phyloP scores from a whole-genome alignment of 1,140 invertebrate genomes.

The Anagrus nilaparvatae region DNA sequence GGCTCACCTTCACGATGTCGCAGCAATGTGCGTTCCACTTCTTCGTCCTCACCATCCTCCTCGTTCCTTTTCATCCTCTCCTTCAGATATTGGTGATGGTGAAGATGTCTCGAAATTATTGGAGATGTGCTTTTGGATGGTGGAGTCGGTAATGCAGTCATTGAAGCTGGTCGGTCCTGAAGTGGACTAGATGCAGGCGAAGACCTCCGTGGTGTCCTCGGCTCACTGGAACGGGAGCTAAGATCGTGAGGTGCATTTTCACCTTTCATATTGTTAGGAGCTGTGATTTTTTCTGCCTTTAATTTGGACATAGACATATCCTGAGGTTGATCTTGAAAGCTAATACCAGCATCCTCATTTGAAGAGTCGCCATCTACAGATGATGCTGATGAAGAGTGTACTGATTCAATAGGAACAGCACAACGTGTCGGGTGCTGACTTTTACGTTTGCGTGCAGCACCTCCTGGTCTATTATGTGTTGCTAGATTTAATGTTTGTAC shows the following conservation, averaged over 20 bases:
- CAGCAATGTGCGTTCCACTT: conserved; percentile 20
- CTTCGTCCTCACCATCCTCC: conserved; percentile 14
- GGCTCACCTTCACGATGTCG: conserved; percentile 41
- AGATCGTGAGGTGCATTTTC: conserved; percentile 37
- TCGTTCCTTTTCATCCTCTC: not conserved
- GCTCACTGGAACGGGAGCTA: conserved; percentile 33
- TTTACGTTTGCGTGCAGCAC: conserved; percentile 69
- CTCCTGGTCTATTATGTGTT: conserved; percentile 31
- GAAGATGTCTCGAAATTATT: not conserved
- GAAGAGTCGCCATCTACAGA: conserved; percentile 57
- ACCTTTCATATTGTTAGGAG: no score
- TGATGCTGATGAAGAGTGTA: conserved; percentile 41
- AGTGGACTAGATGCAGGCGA: conserved; percentile 30
- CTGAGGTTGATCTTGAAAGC: conserved; percentile 46
- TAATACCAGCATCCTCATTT: conserved; percentile 50
- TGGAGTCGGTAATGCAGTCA: conserved; percentile 12
- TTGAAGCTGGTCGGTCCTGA: conserved; percentile 15
- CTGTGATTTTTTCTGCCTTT: conserved; percentile 31
- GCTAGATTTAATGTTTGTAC: conserved; percentile 24
- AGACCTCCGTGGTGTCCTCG: conserved; percentile 27
- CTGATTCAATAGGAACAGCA: conserved; percentile 47
- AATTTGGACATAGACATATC: conserved; percentile 47
- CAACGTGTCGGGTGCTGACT: conserved; percentile 84
- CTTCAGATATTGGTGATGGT: not conserved
- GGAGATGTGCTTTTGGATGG: conserved; percentile 9